These are phyloP conservation scores for Amphipyra berbera DNA, from an alignment of 2,888 invertebrate species.

Conservation along the genomic window DNA sequence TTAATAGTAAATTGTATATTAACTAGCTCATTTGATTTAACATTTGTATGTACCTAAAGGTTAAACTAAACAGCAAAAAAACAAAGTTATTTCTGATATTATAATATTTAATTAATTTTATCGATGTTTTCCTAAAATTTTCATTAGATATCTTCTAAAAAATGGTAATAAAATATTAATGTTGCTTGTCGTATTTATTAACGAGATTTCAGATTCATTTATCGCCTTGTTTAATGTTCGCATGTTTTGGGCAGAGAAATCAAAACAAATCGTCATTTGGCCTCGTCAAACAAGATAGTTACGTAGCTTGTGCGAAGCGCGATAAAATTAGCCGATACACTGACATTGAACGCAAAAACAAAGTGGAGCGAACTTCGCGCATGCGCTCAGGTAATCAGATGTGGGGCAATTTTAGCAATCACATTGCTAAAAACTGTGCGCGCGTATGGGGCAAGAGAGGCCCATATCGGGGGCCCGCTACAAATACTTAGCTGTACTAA, in stretches of 20 bases:
- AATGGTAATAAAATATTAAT: slow-evolving; percentile 5
- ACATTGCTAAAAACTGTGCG: slow-evolving; percentile 69
- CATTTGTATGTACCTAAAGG: slow-evolving; percentile 2
- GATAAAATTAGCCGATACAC: slow-evolving; percentile 89
- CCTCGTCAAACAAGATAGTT: slow-evolving; percentile 84
- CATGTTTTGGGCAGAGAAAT: slow-evolving; percentile 77
- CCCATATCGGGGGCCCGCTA: slow-evolving; percentile 69
- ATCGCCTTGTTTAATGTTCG: slow-evolving; percentile 62
- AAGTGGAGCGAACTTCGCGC: slow-evolving; percentile 84
- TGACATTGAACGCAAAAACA: slow-evolving; percentile 90
- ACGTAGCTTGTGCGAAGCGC: slow-evolving; percentile 82
- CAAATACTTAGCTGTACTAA: slow-evolving; percentile 70
- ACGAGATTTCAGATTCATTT: slow-evolving; percentile 39
- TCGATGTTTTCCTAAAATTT: not conserved
- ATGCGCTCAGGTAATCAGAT: slow-evolving; percentile 79
- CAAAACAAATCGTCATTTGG: slow-evolving; percentile 86
- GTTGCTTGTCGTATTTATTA: slow-evolving; percentile 12
- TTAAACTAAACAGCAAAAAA: slow-evolving; percentile 3
- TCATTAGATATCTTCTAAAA: slow-evolving; percentile 1
- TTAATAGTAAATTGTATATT: slow-evolving; percentile 19
- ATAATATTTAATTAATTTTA: slow-evolving; percentile 2
- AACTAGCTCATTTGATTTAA: slow-evolving; percentile 14
- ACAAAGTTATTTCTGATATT: slow-evolving; percentile 7
- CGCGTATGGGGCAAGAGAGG: slow-evolving; percentile 69
- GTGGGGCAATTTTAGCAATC: slow-evolving; percentile 76